Base-by-base conservation (phyloP, 1,140 invertebrate species). In the Trichonephila clavata region DNA sequence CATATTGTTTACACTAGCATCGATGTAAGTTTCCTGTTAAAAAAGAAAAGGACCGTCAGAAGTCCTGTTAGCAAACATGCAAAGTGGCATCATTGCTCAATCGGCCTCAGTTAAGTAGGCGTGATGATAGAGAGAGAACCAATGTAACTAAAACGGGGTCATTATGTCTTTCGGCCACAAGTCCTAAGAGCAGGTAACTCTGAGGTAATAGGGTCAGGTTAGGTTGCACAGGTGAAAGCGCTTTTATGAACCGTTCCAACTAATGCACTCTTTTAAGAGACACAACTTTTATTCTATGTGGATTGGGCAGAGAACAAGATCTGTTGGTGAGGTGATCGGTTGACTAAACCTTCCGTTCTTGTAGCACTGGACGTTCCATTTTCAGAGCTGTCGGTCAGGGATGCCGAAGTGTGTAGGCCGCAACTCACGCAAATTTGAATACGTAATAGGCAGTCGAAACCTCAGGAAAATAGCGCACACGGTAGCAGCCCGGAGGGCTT, bases 131-230 rank as follows among this genome's bases (percentile, higher is more conserved):
- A 59, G 88, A 57, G 63, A 80, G 65, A 83, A 57, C 43, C n/a
- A n/a, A 27, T 77, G 61, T 63, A 88, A 32, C 43, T 39, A 77
- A 77, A 77, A 77, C 71, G 71, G 68, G 88, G 88, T 90, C 71
- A 90, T 77, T 80, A 77, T 90, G 88, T 90, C 88, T 90, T 80
- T 90, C 68, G 88, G 71, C 68, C 71, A 80, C 39, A 89, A 77
- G 65, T 77, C 71, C 71, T 77, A 77, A 68, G 65, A 68, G 65
- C 65, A 68, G 65, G 65, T 68, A 68, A 77, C 71, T 77, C 24
- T 39, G 71, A 77, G 88, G 71, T 80, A 90, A 90, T 80, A 90
- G 88, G 88, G 88, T 81, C 68, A 90, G 88, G 88, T 90, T 80
- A 90, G 71, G 65, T 68, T 68, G 65, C 65, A 68, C 65, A 68